Conservation (phyloP, 2,113 vertebrate species). For the Pelodiscus sinensis region DNA sequence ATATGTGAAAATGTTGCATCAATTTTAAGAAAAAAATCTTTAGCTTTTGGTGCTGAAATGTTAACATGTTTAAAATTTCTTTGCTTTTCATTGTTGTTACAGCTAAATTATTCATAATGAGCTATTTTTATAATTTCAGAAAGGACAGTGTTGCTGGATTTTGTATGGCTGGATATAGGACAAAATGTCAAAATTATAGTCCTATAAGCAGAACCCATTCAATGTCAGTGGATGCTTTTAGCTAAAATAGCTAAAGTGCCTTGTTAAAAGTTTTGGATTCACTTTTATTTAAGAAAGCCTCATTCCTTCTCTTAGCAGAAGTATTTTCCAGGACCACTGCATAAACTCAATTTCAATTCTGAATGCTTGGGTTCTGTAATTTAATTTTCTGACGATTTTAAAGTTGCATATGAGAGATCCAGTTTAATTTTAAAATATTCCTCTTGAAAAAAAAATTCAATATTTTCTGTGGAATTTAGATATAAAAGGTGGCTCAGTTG, state of each 20-base stretch:
- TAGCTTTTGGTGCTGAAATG: background rate
- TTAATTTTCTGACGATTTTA: background rate
- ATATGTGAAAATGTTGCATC: background rate
- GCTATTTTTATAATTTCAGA: no score
- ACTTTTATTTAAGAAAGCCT: background rate
- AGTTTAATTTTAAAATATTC: background rate
- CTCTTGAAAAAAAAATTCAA: background rate
- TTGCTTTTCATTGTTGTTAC: no score
- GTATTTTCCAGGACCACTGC: background rate
- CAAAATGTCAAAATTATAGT: background rate
- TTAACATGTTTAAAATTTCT: no score
- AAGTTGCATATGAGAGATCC: background rate
- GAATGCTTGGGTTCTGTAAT: background rate
- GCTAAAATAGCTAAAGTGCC: background rate
- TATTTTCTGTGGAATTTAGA: background rate
- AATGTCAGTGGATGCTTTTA: background rate
- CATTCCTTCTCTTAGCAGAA: background rate
- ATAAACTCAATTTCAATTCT: background rate
- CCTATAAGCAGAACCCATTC: background rate
- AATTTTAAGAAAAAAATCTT: background rate
- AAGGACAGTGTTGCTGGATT: no score
- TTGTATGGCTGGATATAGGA: no score
- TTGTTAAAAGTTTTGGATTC: background rate
- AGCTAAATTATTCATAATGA: no score
- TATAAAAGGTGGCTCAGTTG: background rate